Base-by-base conservation (phyloP, 2,113 vertebrate species). In the Promerops cafer region DNA sequence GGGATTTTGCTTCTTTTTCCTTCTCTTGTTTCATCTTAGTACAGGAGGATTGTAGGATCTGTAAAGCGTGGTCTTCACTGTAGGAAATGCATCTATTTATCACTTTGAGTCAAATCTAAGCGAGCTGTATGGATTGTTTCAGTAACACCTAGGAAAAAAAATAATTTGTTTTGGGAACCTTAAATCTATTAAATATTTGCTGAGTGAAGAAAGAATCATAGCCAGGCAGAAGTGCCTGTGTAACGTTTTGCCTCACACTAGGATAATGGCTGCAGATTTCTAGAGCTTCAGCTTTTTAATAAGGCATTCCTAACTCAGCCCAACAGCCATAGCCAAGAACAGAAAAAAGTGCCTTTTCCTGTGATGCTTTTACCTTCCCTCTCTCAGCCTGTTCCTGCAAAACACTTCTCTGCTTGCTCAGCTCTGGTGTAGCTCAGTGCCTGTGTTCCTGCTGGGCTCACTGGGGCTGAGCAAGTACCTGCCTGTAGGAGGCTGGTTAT, bases 251-350 rank as follows among this genome's bases (percentile, higher is more conserved):
- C 68, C 76, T 95, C 42, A 11, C 57, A 19, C 53, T 40, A n/a
- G 53, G 74, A 30, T 90, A 87, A 76, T 76, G 92, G 92, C 88
- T 93, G 83, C 69, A 70, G 3, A 61, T 90, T 90, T 90, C 27
- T 61, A 13, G 54, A 66, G 71, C 39, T 77, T 93, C 88, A 85
- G 40, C 79, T 90, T 53, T 72, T 83, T 86, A 77, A 78, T 84
- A 84, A 72, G 54, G 28, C 50, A 42, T 86, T 83, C 16, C 81
- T 45, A 64, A 16, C 37, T 75, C 60, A 63, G 64, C 87, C 52
- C 64, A 66, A 11, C 64, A 89, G 54, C 65, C 49, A n/a, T 61
- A 90, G 86, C 86, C 91, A 80, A 83, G 81, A 68, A 10, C 52
- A 59, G 77, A 47, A 59, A 39, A 57, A 37, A 70, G 30, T 54